Evolutionary conservation across 2,797 vertebrate genomes (phyloP).

Genomic region (Scomberomorus guttatus): DNA sequence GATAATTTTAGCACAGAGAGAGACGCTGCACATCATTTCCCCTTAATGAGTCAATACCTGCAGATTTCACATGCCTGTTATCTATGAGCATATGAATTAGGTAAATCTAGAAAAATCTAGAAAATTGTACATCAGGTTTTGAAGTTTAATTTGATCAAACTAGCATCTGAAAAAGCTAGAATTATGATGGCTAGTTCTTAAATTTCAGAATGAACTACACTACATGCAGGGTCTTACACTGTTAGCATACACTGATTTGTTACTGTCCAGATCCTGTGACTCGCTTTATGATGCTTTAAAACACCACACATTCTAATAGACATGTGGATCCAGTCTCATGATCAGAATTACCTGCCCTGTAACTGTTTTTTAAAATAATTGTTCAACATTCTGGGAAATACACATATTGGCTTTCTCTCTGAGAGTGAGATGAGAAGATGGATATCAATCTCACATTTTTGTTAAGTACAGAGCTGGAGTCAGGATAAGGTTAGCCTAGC

Average conservation of each 20-base stretch:
- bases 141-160: neutral
- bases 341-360: neutral
- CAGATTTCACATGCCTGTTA: neutral
- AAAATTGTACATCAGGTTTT: neutral
- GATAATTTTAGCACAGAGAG: neutral
- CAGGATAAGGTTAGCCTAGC: neutral
- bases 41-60: constrained; percentile 1
- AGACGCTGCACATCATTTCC: neutral
- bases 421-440: neutral
- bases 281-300: neutral
- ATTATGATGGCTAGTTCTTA: neutral
- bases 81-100: neutral
- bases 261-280: neutral
- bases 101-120: neutral
- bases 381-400: neutral
- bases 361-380: neutral
- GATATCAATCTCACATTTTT: neutral
- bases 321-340: neutral
- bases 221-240: neutral
- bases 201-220: neutral
- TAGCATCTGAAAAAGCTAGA: neutral
- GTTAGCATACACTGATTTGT: neutral
- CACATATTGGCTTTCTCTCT: too few species aligned
- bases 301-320: neutral
- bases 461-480: neutral